Base-by-base conservation (phyloP, 1,140 invertebrate genomes). In the Brachionus rotundiformis region DNA sequence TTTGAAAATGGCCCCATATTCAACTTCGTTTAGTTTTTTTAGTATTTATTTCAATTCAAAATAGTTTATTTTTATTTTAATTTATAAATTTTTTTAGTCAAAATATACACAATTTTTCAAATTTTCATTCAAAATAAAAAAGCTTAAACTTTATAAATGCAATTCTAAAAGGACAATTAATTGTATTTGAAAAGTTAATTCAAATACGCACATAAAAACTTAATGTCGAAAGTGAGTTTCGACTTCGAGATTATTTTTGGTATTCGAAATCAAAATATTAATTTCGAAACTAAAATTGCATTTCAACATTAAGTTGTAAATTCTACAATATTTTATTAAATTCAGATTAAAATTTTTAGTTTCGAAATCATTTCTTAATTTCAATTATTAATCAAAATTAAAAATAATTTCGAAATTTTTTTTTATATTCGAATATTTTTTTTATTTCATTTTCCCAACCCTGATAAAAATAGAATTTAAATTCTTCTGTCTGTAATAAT, bases 331-430 rank as follows among this genome's bases (percentile, higher is more conserved):
- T 49, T n/a, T 49, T 49, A 49, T 49, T 19, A 49, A 49, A n/a
- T 49, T 49, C 47, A 49, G 13, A 49, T 49, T 49, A 59, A 59
- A 59, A 59, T 59, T 59, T 59, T 59, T 59, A 25, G 33, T 36
- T 36, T 49, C 47, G 47, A 49, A 49, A 49, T n/a, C 47, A 49
- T 49, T 49, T 49, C 47, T 49, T 49, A 49, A 49, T 49, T 49
- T 49, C 47, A 49, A 49, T 49, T 49, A 49, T 49, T 49, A 49
- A 49, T 49, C 47, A 49, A 49, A 49, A 49, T 49, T 49, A 49
- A n/a, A 49, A 49, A 49, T 49, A 49, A 49, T 49, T 49, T 49
- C 47, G 13, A 49, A 49, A 49, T 49, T 49, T 49, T 49, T 49
- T 49, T 49, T 13, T 49, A n/a, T 49, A 49, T 13, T 49, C 47